Conservation (phyloP, 2,888 invertebrate species). For the Sialis lutaria region DNA sequence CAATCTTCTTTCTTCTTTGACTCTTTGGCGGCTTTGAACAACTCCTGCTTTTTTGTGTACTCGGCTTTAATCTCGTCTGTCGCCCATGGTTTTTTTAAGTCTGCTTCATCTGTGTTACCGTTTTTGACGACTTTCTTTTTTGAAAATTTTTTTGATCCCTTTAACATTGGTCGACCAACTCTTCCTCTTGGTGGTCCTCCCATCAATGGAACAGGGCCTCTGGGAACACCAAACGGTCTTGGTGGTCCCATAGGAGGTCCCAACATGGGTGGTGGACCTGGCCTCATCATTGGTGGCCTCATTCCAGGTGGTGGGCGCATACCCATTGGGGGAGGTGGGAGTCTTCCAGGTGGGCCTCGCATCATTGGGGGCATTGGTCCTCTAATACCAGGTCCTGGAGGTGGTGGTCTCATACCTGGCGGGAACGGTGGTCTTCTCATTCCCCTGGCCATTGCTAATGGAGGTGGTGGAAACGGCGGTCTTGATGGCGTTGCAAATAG, state of each 20-base stretch:
- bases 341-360: slow-evolving; percentile 8
- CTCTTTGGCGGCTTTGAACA: slow-evolving; percentile 28
- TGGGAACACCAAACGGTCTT: slow-evolving; percentile 11
- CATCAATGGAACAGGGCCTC: slow-evolving; percentile 10
- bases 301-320: slow-evolving; percentile 14
- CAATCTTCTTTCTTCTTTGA: slow-evolving; percentile 31
- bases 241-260: slow-evolving; percentile 9
- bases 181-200: slow-evolving; percentile 8
- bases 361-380: slow-evolving; percentile 11
- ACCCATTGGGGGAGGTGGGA: slow-evolving; percentile 13
- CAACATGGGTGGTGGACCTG: slow-evolving; percentile 7
- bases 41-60: slow-evolving; percentile 33
- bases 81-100: slow-evolving; percentile 38
- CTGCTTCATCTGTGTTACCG: slow-evolving; percentile 12
- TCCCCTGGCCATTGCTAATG: slow-evolving; percentile 8
- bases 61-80: slow-evolving; percentile 33
- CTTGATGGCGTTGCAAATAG: slow-evolving; percentile 5
- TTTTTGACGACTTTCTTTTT: slow-evolving; percentile 3
- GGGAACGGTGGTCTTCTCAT: slow-evolving; percentile 17
- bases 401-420: slow-evolving; percentile 9
- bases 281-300: slow-evolving; percentile 15
- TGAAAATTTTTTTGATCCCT: slow-evolving; percentile 1
- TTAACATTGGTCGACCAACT: slow-evolving; percentile 2
- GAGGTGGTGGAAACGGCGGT: slow-evolving; percentile 6
- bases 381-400: slow-evolving; percentile 13